These are phyloP conservation scores for Saguinus imperator DNA, from an alignment of 2,113 vertebrate genomes.

Conservation along the genomic window DNA sequence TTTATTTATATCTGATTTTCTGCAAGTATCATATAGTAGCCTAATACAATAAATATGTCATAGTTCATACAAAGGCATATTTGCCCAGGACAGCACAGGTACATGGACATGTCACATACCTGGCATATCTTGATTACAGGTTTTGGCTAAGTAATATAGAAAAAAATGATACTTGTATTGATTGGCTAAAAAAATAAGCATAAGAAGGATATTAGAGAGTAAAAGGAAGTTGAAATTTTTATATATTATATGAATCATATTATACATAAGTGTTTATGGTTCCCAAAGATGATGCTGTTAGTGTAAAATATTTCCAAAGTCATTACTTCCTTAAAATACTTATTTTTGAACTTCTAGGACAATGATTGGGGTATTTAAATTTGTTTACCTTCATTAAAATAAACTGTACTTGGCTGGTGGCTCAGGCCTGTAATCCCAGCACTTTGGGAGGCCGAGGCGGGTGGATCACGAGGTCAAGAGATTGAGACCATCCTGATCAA, in stretches of 20 bases:
- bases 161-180: background rate
- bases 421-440: too few relatives aligned
- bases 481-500: too few relatives aligned
- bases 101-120: background rate
- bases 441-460: too few relatives aligned
- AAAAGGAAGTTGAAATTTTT: background rate
- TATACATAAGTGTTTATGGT: background rate
- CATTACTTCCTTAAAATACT: background rate
- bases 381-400: background rate
- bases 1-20: background rate
- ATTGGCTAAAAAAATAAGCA: background rate
- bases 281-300: background rate
- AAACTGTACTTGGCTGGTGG: background rate
- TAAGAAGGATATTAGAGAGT: background rate
- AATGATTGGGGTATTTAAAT: background rate
- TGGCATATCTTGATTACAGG: background rate
- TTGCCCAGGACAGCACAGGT: background rate
- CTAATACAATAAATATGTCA: background rate
- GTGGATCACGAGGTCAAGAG: too few relatives aligned
- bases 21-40: background rate
- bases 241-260: background rate
- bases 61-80: background rate
- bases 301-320: background rate
- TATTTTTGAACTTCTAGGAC: background rate
- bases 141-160: background rate